A percentile compares a stretch with the other conserved stretches of the same genome.
These are phyloP conservation scores for Ichneumon xanthorius DNA, from an alignment of 2,888 invertebrate species.

Conservation along the genomic window DNA sequence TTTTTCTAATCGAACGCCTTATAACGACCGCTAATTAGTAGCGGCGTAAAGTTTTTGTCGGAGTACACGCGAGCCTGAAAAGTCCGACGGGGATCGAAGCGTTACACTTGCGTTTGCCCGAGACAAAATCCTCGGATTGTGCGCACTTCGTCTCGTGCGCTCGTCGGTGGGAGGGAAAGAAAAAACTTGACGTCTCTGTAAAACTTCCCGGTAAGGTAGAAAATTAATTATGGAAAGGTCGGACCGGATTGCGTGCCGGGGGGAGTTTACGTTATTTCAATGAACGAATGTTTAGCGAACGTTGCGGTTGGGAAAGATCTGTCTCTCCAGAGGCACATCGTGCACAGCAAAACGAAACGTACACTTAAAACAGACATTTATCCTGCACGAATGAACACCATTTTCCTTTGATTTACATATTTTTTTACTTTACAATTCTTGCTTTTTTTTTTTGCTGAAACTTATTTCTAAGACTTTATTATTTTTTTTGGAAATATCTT, in stretches of 20 bases:
- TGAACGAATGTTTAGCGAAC: background rate
- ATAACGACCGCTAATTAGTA: slow-evolving; percentile 48
- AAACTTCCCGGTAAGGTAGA: background rate
- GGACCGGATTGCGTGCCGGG: background rate
- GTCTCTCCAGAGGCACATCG: background rate
- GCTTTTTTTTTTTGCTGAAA: too few relatives aligned
- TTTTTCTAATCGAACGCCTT: slow-evolving; percentile 50
- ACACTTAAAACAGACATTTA: background rate
- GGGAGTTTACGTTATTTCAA: background rate
- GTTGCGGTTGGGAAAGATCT: slow-evolving; percentile 5
- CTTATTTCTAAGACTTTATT: too few relatives aligned
- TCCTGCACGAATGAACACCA: background rate
- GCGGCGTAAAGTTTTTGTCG: slow-evolving; percentile 6
- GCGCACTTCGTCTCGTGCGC: background rate
- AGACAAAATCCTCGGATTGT: slow-evolving; percentile 7
- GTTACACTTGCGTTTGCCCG: background rate
- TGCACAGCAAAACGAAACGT: background rate
- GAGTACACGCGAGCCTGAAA: background rate
- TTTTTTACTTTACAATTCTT: background rate
- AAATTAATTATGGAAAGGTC: background rate
- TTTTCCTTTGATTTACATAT: background rate
- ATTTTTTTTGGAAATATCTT: too few relatives aligned
- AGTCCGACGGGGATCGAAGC: background rate
- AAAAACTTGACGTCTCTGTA: slow-evolving; percentile 14
- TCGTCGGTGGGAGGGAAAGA: background rate